Conservation (phyloP, 2,113 vertebrate species). For the Vidua chalybeata region DNA sequence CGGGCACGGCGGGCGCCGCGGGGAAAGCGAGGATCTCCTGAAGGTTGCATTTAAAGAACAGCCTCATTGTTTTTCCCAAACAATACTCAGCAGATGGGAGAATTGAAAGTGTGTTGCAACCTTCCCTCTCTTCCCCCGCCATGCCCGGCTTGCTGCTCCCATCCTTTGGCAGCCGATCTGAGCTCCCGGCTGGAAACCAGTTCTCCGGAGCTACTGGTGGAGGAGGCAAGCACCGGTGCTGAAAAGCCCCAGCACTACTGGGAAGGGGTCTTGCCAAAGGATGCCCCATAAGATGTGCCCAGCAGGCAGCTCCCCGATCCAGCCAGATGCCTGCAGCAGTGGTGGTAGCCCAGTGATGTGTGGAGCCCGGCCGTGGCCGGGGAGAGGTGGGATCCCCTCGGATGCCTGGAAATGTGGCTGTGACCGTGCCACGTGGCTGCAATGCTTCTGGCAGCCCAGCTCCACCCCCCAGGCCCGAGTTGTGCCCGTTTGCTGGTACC, state of each 20-base stretch:
- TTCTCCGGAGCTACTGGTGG: not conserved
- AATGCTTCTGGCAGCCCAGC: not conserved
- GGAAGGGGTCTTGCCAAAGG: not conserved
- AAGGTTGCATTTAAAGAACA: conserved; percentile 53
- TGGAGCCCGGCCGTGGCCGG: rapidly evolving
- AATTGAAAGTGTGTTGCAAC: conserved; percentile 67
- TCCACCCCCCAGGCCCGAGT: rapidly evolving
- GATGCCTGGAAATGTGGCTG: not conserved
- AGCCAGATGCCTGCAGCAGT: not conserved
- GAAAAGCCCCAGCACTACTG: not conserved
- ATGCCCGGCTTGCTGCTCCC: conserved; percentile 39
- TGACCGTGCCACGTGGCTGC: not conserved
- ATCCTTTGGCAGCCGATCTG: conserved; percentile 41
- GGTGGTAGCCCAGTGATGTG: rapidly evolving
- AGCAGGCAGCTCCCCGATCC: not conserved
- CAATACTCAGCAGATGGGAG: conserved; percentile 67
- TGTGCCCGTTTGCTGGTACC: rapidly evolving
- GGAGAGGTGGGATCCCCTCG: not conserved
- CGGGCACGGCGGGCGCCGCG: not conserved
- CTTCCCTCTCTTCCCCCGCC: conserved; percentile 28
- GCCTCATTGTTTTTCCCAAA: conserved; percentile 66
- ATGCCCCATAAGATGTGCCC: not conserved
- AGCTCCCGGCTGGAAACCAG: conserved; percentile 55
- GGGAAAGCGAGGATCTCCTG: conserved; percentile 11
- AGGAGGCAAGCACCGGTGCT: not conserved